Evolutionary conservation across 2,113 vertebrate species (phyloP).

Genomic region (Myocastor coypus): DNA sequence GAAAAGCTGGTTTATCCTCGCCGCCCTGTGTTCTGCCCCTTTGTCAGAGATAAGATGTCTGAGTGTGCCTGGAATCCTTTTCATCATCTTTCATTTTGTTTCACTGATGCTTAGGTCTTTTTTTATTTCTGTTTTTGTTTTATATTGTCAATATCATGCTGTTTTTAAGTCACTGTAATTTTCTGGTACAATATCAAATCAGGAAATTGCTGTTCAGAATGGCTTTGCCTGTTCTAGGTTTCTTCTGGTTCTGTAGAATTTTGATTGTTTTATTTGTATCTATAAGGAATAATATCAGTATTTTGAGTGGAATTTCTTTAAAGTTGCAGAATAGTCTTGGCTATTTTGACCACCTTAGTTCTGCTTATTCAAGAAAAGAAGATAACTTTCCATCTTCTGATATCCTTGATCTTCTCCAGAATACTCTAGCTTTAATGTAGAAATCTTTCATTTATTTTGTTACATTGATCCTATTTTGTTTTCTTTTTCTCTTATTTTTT

Average conservation of each 20-base stretch:
- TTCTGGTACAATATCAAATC: background rate
- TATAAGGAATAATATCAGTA: background rate
- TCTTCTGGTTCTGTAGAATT: background rate
- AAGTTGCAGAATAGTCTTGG: background rate
- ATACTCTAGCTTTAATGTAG: background rate
- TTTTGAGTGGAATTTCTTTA: background rate
- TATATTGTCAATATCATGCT: background rate
- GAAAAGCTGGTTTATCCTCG: background rate
- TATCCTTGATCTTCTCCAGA: background rate
- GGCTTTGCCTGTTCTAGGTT: background rate
- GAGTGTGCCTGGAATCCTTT: background rate
- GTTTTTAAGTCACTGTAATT: background rate
- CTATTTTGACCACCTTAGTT: background rate
- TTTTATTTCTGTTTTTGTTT: background rate
- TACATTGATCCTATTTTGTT: background rate
- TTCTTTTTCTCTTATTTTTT: too few species aligned
- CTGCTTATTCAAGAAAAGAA: background rate
- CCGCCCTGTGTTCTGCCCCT: background rate
- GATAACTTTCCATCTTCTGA: background rate
- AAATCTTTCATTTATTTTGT: background rate
- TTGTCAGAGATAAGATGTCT: background rate
- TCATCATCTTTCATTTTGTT: background rate
- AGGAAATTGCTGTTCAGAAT: background rate
- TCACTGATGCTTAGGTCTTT: background rate
- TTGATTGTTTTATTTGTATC: background rate